A percentile compares a stretch with the other conserved stretches of the same genome.
Conservation (phyloP, 2,888 invertebrate species). For the Agonopterix heracliana region DNA sequence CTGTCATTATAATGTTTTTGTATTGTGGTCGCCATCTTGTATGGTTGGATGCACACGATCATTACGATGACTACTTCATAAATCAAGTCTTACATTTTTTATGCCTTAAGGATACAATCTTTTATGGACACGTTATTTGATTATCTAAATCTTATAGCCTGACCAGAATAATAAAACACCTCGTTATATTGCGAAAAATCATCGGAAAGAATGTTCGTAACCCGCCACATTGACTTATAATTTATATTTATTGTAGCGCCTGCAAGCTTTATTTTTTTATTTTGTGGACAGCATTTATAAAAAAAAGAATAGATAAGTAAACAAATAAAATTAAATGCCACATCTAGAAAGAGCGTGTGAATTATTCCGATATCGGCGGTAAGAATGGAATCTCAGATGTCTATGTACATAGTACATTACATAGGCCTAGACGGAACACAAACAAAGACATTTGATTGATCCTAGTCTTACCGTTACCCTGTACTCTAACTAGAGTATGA, state of each 20-base stretch:
- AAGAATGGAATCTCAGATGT: conserved; percentile 27
- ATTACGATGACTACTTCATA: conserved; percentile 3
- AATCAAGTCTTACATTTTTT: not conserved
- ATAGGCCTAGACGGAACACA: conserved; percentile 25
- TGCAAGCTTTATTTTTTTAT: too few species aligned
- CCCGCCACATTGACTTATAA: too few species aligned
- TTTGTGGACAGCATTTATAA: too few species aligned
- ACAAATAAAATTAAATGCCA: conserved; percentile 5
- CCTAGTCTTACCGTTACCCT: too few species aligned
- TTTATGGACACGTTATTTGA: too few species aligned
- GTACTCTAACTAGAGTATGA: too few species aligned
- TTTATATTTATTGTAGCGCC: too few species aligned
- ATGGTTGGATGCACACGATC: conserved; percentile 2
- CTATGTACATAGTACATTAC: conserved; percentile 19
- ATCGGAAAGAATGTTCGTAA: too few species aligned
- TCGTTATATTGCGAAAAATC: too few species aligned
- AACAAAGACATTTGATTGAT: conserved; percentile 27
- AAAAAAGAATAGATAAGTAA: too few species aligned
- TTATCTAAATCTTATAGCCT: too few species aligned
- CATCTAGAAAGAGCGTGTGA: conserved; percentile 31
- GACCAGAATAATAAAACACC: too few species aligned
- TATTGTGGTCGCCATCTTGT: conserved; percentile 1
- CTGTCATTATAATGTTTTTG: conserved; percentile 4
- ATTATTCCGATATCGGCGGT: conserved; percentile 29
- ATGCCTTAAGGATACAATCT: not conserved